Base-by-base conservation (phyloP, 92 coral and sea anemone species). In the Virgularia gustaviana region DNA sequence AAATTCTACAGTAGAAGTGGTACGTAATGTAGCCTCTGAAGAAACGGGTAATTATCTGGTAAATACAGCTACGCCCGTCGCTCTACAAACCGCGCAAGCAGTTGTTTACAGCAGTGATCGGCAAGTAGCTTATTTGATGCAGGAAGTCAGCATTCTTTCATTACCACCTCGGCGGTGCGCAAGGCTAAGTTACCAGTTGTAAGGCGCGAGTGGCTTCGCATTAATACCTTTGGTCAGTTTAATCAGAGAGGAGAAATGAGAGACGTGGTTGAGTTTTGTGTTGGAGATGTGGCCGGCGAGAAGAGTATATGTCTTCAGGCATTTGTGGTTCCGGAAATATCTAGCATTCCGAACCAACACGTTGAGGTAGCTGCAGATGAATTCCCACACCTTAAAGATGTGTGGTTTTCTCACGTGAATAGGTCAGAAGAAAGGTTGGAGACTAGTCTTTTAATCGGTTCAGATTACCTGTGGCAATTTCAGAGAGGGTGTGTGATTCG, bases 361-460 rank as follows among this genome's bases (percentile, higher is more conserved):
- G 49, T 79, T 54, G 72, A 79, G 42, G 55, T 57, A 39, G 83
- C 71, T 47, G 71, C 57, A 49, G 34, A 57, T 47, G 81, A 73
- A 29, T 81, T 53, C 65, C 49, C 71, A 11, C 85, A 81, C 20
- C 60, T 81, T 41, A 44, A 57, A 13, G 85, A 70, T 36, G 43
- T 81, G 41, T 73, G 85, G 85, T 73, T 81, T 12, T 81, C 85
- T n/a, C 57, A 45, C 28, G 75, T 68, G 8, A 42, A 15, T 31
- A 13, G 57, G 24, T n/a, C 42, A 6, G 38, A 32, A 37, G 68
- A 60, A 24, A 33, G 38, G 33, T 33, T 60, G 18, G 68, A 60
- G 33, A 12, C 44, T 35, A 16, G n/a, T n/a, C n/a, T n/a, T n/a
- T n/a, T n/a, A n/a, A n/a, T n/a, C n/a, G n/a, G n/a, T n/a, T n/a